Evolutionary conservation across 1,140 invertebrate genomes (phyloP).

Genomic region (Episyrphus balteatus): DNA sequence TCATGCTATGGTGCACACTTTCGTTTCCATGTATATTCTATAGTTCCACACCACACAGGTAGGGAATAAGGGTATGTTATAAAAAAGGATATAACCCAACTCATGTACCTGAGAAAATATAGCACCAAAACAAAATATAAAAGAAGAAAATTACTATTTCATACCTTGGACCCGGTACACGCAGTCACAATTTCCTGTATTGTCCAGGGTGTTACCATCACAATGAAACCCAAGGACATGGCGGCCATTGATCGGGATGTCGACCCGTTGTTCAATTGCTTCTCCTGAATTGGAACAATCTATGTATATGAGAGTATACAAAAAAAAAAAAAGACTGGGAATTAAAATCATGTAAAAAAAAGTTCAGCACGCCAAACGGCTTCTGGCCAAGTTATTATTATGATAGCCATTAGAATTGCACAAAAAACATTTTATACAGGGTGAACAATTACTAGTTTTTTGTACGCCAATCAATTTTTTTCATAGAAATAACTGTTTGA

Average conservation of each 20-base stretch:
- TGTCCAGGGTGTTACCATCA: constrained; percentile 77
- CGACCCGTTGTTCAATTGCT: constrained; percentile 56
- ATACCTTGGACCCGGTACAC: constrained; percentile 65
- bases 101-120: not conserved
- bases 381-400: no score
- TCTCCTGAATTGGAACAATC: constrained; percentile 53
- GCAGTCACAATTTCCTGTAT: constrained; percentile 81
- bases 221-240: constrained; percentile 77
- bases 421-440: no score
- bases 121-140: not conserved
- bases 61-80: not conserved
- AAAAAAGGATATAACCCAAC: not conserved
- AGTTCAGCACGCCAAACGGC: no score
- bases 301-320: constrained; percentile 29
- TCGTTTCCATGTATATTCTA: no score
- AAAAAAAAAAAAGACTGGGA: not conserved
- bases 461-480: no score
- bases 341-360: no score
- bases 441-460: no score
- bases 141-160: constrained; percentile 7
- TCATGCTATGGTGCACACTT: no score
- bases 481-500: no score
- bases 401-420: no score
- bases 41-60: not conserved
- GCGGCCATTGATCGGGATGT: constrained; percentile 78